Base-by-base conservation (phyloP, 2,888 invertebrate species). In the Agrilus mali region DNA sequence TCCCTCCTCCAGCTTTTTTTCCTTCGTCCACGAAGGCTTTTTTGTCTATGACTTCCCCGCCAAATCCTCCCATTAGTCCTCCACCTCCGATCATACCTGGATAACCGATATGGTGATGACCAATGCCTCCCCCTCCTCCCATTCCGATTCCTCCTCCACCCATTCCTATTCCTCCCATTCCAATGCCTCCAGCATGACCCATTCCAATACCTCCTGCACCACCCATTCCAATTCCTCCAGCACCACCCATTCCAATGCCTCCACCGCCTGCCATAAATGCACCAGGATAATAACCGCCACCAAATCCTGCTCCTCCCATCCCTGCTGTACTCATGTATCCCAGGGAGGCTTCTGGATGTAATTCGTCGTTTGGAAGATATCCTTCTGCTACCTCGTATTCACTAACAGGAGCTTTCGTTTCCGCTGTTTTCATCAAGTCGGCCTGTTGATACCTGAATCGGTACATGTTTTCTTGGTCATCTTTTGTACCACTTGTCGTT, bases 301-400 rank as follows among this genome's bases (percentile, higher is more conserved):
- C 67, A 14, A 60, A 57, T 31, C 54, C 48, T 44, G 10, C 42
- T 38, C 32, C 48, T 7, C 66, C 46, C 1, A 70, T 70, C 55
- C 27, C 45, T 45, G 13, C 36, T 27, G 27, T 27, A 10, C 5
- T 27, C 10, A 27, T 27, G 27, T 27, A 27, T 27, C 10, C 37
- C 6, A 27, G 27, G 27, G 27, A 27, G 44, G 42, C 54, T 33
- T 48, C 42, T 12, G 75, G 75, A 55, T 75, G 75, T 55, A 75
- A 75, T 46, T 67, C 71, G 14, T 10, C 27, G 27, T 27, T 8
- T 27, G 27, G 27, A 27, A 27, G 2, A 10, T 27, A 27, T 59
- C 73, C 72, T 63, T 76, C 75, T 59, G 74, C 72, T 33, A 76
- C 72, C 63, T 74, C 74, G 53, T 76, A 77, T 33, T 72, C 72